Evolutionary conservation across 2,113 vertebrate genomes (phyloP).

Genomic region (Crotophaga sulcirostris): DNA sequence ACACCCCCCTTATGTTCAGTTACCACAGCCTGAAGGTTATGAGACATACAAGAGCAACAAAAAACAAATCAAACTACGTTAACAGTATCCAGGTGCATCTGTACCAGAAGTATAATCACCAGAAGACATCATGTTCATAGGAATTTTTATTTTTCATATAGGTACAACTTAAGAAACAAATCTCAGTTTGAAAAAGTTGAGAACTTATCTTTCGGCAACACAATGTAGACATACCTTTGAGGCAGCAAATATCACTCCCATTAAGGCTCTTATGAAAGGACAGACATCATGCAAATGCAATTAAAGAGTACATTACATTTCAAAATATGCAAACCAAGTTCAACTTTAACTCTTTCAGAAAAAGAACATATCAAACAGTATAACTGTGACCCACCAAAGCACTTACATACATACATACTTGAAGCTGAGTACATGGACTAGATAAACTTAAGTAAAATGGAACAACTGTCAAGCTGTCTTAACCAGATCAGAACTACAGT

Average conservation of each 20-base stretch:
- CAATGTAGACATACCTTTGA: not conserved
- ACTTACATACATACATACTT: slow-evolving; percentile 14
- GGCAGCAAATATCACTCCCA: slow-evolving; percentile 20
- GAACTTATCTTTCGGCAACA: not conserved
- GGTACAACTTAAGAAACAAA: slow-evolving; percentile 39
- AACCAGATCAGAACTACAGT: not conserved
- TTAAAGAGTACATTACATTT: slow-evolving; percentile 9
- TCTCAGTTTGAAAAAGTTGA: not conserved
- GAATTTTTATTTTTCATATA: slow-evolving; percentile 32
- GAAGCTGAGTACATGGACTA: not conserved
- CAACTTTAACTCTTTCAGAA: not conserved
- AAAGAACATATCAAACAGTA: not conserved
- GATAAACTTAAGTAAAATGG: not conserved
- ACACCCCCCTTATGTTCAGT: not conserved
- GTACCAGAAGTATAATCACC: not conserved
- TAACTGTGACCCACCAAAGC: not conserved
- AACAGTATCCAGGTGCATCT: not conserved
- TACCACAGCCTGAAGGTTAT: not conserved
- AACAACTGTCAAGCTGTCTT: not conserved
- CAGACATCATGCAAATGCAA: slow-evolving; percentile 24
- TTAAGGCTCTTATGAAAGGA: slow-evolving; percentile 37
- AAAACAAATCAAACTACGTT: not conserved
- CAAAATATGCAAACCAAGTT: slow-evolving; percentile 35
- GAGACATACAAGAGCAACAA: not conserved
- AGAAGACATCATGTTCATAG: not conserved